Evolutionary conservation across 2,113 vertebrate species (phyloP), one percentile per base, ranked within the genome.

Genomic region (Agelaius phoeniceus): DNA sequence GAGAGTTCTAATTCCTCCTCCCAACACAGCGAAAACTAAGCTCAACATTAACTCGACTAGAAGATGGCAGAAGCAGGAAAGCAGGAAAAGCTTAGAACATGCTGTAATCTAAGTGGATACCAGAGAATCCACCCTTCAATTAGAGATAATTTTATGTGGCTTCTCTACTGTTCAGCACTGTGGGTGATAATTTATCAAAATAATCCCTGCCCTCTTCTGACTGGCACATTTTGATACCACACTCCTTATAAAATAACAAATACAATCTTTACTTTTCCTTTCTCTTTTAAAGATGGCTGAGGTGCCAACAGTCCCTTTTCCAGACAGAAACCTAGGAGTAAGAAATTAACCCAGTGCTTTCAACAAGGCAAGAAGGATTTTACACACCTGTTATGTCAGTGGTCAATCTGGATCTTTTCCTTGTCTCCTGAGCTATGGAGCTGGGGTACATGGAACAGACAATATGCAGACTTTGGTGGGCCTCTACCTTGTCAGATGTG

Each of bases 81-180:
- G 73, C 49, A 68, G 78, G 46, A 86, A 68, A 39, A 87, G 43
- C 15, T 71, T 69, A 74, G n/a, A 78, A 49, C 23, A 54, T 16
- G 11, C 49, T 71, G 62, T 76, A 21, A 62, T 67, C 52, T 79
- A 26, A 67, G 31, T 41, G 67, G n/a, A 41, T 76, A 80, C 39
- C 52, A 26, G 63, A 51, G 49, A 90, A 83, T 88, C 54, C 51
- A 87, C 68, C 73, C 81, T 87, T 95, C 65, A 84, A 17, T 74
- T 81, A 72, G 37, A 68, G 7, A 14, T 72, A 24, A 44, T 78
- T 96, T 65, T 59, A 17, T 65, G 74, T 85, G 78, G 66, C 37
- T 90, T 89, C 78, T 93, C n/a, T 54, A 14, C 33, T 72, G 74
- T 78, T 92, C 55, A 67, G 20, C 71, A 35, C 46, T 74, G 46